Percentiles rank a stretch among this genome's conserved stretches.
These are phyloP conservation scores for Norana najaformis DNA, from an alignment of 2,888 invertebrate genomes.

Conservation along the genomic window DNA sequence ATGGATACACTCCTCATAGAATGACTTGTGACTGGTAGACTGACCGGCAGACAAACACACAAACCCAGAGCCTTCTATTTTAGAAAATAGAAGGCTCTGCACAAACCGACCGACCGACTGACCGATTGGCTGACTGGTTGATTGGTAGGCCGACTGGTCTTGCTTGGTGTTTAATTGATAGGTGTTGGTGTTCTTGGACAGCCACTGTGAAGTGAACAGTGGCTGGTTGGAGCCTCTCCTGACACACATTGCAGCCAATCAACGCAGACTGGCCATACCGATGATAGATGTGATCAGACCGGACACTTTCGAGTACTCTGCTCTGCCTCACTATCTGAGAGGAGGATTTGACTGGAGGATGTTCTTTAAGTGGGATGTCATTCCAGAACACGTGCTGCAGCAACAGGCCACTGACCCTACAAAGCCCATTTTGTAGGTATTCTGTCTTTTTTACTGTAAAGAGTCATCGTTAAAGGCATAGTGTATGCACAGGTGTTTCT, in stretches of 20 bases:
- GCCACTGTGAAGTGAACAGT: slow-evolving; percentile 90
- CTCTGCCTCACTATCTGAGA: slow-evolving; percentile 86
- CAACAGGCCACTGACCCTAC: not conserved
- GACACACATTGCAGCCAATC: slow-evolving; percentile 71
- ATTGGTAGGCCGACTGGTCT: no score
- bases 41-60: no score
- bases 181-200: slow-evolving; percentile 88
- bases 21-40: no score
- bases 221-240: slow-evolving; percentile 88
- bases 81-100: no score
- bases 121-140: no score
- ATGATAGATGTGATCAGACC: slow-evolving; percentile 94
- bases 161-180: slow-evolving; percentile 65
- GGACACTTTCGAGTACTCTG: slow-evolving; percentile 86
- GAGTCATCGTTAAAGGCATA: no score
- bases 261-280: slow-evolving; percentile 72
- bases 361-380: slow-evolving; percentile 86
- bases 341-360: slow-evolving; percentile 98
- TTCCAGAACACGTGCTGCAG: slow-evolving; percentile 25
- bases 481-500: no score
- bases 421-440: no score
- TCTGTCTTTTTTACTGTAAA: no score
- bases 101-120: no score
- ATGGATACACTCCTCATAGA: no score
- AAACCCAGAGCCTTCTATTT: no score